phyloP scores from a whole-genome alignment of 2,113 vertebrate species.

The Elachura formosa region DNA sequence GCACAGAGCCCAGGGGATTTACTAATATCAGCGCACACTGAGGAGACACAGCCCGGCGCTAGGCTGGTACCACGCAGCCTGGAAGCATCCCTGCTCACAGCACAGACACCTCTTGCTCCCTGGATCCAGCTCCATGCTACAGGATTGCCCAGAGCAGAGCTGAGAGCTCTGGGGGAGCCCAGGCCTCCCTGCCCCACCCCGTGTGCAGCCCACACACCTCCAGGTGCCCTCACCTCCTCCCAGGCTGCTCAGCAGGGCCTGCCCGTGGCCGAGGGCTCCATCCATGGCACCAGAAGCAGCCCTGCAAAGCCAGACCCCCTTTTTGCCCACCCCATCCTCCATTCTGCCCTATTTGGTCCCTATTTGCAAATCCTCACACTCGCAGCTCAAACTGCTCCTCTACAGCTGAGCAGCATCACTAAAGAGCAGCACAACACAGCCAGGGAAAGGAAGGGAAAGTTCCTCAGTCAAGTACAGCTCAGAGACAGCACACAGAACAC shows the following conservation, averaged over 20 bases:
- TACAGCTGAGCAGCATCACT: not conserved
- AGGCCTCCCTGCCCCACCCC: not conserved
- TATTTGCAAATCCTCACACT: not conserved
- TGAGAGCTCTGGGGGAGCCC: not conserved
- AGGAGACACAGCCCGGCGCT: not conserved
- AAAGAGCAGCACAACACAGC: not conserved
- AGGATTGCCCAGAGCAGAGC: accelerated
- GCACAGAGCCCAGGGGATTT: not conserved
- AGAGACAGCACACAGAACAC: not conserved
- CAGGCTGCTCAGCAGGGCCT: not conserved
- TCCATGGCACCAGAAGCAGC: not conserved
- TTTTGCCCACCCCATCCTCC: not conserved
- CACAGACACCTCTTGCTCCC: accelerated
- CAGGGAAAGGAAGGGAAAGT: not conserved
- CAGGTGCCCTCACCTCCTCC: not conserved
- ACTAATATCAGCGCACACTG: not conserved
- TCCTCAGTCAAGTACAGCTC: not conserved
- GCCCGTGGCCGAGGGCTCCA: not conserved
- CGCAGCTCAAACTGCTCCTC: not conserved
- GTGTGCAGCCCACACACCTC: accelerated
- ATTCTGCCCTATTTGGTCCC: accelerated
- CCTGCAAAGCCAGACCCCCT: not conserved
- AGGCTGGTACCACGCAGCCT: not conserved
- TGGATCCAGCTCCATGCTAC: accelerated
- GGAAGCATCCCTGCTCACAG: not conserved